Base-by-base conservation (phyloP, 2,888 invertebrate species). In the Carabus problematicus region DNA sequence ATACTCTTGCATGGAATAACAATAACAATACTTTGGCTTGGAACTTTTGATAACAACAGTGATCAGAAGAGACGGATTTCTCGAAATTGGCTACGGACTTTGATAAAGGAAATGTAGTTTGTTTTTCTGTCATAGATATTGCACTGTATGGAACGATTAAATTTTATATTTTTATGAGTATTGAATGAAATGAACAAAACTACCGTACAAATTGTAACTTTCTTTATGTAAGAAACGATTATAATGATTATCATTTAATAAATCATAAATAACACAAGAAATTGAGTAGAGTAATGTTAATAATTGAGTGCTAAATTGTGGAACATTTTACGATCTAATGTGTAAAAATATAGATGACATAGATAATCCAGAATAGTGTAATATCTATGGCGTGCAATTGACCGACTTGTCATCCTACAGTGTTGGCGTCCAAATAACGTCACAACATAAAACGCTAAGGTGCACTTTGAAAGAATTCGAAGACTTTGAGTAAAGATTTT, bases 1-100 rank as follows among this genome's bases (percentile, higher is more conserved):
- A 66, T 66, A 49, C 58, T 66, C 66, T 66, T 66, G 58, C 66
- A 66, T 66, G 66, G 41, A 66, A 66, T 66, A 66, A 66, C 66
- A 66, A 66, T 66, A 66, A 58, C 47, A 66, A 66, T 66, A 66
- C 66, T 66, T 66, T 63, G 52, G 63, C 54, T 58, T 66, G 18
- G 58, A 66, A 58, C 16, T 40, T 66, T 66, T 66, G 66, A 66
- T 66, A 66, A 66, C 66, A 66, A 66, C 66, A 66, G 66, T 66
- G 66, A 66, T 66, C 66, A 59, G 66, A 66, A 66, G 43, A 58
- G 66, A 66, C 66, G 66, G 58, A 47, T 47, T 18, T 66, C 47
- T 11, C 18, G 66, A 58, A 66, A 66, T 66, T 66, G 66, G 58
- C 58, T 66, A 66, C 66, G 59, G 58, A 66, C 66, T 58, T 29